A percentile compares a stretch with the other conserved stretches of the same genome.
Conservation (phyloP, 2,113 vertebrate genomes). For the Colistium nudipinnis region DNA sequence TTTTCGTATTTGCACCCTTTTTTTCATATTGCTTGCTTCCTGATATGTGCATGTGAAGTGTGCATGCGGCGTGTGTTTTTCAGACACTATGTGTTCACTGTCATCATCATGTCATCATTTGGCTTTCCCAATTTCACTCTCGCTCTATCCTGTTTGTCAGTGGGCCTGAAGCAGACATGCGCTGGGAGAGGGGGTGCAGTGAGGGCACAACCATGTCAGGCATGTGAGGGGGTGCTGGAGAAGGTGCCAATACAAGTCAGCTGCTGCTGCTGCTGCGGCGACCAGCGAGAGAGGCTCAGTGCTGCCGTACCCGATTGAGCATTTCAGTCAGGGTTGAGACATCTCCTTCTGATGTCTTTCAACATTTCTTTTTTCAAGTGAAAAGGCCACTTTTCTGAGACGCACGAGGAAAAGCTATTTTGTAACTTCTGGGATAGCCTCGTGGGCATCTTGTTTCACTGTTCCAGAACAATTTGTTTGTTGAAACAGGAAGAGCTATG, state of each 20-base stretch:
- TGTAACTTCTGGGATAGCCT: constrained; percentile 39
- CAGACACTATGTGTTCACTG: constrained; percentile 32
- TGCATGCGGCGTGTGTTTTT: constrained; percentile 25
- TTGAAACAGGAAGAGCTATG: constrained; percentile 55
- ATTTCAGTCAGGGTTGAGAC: constrained; percentile 26
- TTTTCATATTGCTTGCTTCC: constrained; percentile 13
- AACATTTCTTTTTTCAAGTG: constrained; percentile 6
- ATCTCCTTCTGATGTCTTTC: constrained; percentile 17
- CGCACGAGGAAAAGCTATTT: constrained; percentile 34
- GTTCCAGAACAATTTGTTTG: constrained; percentile 59
- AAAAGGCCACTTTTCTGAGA: constrained; percentile 26
- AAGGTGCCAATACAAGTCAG: constrained; percentile 66
- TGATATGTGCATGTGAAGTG: constrained; percentile 16
- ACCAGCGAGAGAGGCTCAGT: constrained; percentile 40
- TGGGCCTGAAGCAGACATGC: constrained; percentile 47
- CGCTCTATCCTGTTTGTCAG: constrained; percentile 49
- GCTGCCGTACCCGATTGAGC: constrained; percentile 26
- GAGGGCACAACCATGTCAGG: constrained; percentile 58
- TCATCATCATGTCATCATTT: constrained; percentile 43
- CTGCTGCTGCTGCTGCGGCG: constrained; percentile 38
- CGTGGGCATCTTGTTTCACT: constrained; percentile 57
- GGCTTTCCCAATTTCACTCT: constrained; percentile 39
- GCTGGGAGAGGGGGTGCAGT: constrained; percentile 16
- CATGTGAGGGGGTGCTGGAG: constrained; percentile 63
- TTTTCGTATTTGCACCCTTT: constrained; percentile 31